Conservation (phyloP, 2,888 invertebrate species). For the Nymphalis c-album region DNA sequence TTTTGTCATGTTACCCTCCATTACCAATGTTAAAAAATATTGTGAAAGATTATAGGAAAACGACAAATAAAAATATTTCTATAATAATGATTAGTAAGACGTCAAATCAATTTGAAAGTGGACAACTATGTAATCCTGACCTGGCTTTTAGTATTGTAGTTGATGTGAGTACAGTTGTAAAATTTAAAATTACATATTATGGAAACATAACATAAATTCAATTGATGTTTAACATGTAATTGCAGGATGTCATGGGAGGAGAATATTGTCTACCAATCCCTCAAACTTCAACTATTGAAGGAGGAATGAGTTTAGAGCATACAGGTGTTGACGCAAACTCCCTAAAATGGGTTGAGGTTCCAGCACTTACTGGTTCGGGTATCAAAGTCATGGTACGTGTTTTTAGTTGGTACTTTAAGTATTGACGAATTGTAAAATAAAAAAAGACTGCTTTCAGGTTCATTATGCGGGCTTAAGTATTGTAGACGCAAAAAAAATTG, state of each 20-base stretch:
- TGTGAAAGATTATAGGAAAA: slow-evolving; percentile 48
- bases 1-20: slow-evolving; percentile 49
- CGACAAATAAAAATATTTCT: slow-evolving; percentile 44
- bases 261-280: slow-evolving; percentile 46
- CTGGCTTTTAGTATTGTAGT: slow-evolving; percentile 7
- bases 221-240: slow-evolving; percentile 19
- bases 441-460: slow-evolving; percentile 44
- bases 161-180: slow-evolving; percentile 42
- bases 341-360: slow-evolving; percentile 50
- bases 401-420: not conserved
- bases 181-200: slow-evolving; percentile 38
- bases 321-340: slow-evolving; percentile 48
- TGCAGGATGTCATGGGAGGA: slow-evolving; percentile 49
- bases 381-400: slow-evolving; percentile 51
- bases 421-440: not conserved
- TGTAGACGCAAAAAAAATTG: slow-evolving; percentile 45
- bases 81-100: slow-evolving; percentile 50
- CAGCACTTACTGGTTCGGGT: slow-evolving; percentile 38
- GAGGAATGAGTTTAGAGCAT: slow-evolving; percentile 39
- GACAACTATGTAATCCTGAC: not conserved
- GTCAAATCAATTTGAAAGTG: slow-evolving; percentile 14
- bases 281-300: slow-evolving; percentile 25
- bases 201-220: slow-evolving; percentile 25
- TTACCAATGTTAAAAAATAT: slow-evolving; percentile 46
- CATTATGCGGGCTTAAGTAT: slow-evolving; percentile 53